Base-by-base conservation (phyloP, 30 jellyfish, hydroid and myxozoan genomes). In the Chironex yamaguchii region DNA sequence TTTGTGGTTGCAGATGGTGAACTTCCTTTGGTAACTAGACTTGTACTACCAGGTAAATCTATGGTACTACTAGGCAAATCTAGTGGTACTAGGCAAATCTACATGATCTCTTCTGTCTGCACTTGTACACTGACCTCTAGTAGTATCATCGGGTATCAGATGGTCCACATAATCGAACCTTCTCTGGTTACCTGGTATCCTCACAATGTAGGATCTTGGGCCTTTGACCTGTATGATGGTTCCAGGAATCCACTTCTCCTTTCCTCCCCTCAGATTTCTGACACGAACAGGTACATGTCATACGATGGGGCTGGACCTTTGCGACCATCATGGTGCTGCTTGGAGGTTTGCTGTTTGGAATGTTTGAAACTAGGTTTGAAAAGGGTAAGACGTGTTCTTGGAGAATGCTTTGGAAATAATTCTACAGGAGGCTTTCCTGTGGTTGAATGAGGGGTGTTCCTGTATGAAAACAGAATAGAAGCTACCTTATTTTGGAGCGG, bases 341-440 rank as follows among this genome's bases (percentile, higher is more conserved):
- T 42, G 17, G 58, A 42, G 17, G 17, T 42, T 42, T 42, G 58
- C 13, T 42, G 58, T 9, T 42, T 4, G 13, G 17, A 9, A 17
- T 4, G 13, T 17, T 42, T 42, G 58, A 17, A 9, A 9, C 17
- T 42, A 42, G 17, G 58, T 9, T 42, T 42, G 58, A 42, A 42
- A 42, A 42, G 58, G 17, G 58, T 42, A 42, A 42, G 58, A 17
- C 58, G 9, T 6, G 58, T 42, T 6, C 9, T 9, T 6, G 58
- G 58, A 9, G 58, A 42, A 42, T 17, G 58, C 17, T 42, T 42
- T 42, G 17, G 58, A 42, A 42, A 42, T 17, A 42, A 42, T 42
- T 42, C 58, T 42, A n/a, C n/a, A n/a, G n/a, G n/a, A n/a, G n/a
- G 58, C 58, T 42, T 42, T 42, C 58, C 58, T 42, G 58, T 42